Evolutionary conservation across 2,888 invertebrate genomes (phyloP).

Genomic region (Cosmopolites sordidus): DNA sequence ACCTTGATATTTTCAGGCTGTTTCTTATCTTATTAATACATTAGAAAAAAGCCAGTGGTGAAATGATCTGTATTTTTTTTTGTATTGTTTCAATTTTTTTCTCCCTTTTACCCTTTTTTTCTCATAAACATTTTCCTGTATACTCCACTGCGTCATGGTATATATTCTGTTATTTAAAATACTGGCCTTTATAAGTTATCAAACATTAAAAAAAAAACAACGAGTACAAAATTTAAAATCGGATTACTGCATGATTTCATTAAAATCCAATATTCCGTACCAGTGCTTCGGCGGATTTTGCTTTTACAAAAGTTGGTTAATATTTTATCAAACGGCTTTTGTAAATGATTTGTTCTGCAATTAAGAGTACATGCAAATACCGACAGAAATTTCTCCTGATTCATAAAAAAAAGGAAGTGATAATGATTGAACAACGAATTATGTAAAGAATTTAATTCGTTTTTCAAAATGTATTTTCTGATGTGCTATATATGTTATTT

Average conservation of each 20-base stretch:
- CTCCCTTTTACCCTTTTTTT: neutral
- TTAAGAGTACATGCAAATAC: conserved; percentile 7
- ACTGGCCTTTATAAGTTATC: neutral
- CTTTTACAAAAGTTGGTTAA: conserved; percentile 12
- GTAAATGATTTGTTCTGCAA: conserved; percentile 6
- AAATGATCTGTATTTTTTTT: too few relatives aligned
- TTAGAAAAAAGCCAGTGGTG: too few relatives aligned
- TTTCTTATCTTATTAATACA: too few relatives aligned
- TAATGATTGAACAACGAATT: too few relatives aligned
- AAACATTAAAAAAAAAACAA: neutral
- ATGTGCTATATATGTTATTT: too few relatives aligned
- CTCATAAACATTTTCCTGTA: too few relatives aligned
- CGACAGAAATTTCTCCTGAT: neutral
- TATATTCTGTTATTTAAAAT: conserved; percentile 1
- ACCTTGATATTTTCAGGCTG: too few relatives aligned
- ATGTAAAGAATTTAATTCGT: too few relatives aligned
- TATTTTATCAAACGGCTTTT: conserved; percentile 11
- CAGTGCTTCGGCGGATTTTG: conserved; percentile 4
- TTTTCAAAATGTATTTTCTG: too few relatives aligned
- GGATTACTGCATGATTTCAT: conserved; percentile 11
- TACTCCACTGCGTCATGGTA: too few relatives aligned
- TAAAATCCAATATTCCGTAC: conserved; percentile 10
- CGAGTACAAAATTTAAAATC: conserved; percentile 11
- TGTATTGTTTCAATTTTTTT: too few relatives aligned
- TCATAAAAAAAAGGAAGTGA: too few relatives aligned